Evolutionary conservation across 2,113 vertebrate species (phyloP).

Genomic region (Hippolais icterina): DNA sequence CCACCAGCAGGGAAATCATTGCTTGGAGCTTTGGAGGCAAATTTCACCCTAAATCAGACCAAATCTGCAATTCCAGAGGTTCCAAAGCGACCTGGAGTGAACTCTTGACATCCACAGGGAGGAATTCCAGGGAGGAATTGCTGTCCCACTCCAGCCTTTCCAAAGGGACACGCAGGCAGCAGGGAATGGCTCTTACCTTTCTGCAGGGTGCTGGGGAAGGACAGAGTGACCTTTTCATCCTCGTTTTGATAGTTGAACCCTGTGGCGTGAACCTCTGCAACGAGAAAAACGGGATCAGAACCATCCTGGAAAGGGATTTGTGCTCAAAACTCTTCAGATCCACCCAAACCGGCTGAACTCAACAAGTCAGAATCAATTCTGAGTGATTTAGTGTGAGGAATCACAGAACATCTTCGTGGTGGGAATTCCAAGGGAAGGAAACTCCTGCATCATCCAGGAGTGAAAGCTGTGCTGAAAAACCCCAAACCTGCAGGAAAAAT

Average conservation of each 20-base stretch:
- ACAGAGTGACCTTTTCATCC: conserved; percentile 98
- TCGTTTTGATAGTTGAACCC: conserved; percentile 99
- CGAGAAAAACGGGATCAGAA: neutral
- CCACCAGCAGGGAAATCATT: neutral
- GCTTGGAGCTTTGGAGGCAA: neutral
- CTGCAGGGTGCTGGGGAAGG: conserved; percentile 91
- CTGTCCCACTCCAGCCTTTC: neutral
- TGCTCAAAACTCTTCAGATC: neutral
- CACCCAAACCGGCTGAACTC: neutral
- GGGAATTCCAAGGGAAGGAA: neutral
- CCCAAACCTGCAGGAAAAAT: neutral
- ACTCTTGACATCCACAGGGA: too few relatives aligned
- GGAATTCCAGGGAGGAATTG: neutral
- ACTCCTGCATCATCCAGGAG: neutral
- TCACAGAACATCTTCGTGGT: fast-evolving
- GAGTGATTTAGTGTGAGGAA: neutral
- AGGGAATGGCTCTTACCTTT: conserved; percentile 78
- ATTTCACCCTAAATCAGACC: neutral
- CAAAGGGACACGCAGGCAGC: too few relatives aligned
- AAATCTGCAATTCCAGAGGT: neutral
- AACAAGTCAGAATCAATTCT: too few relatives aligned
- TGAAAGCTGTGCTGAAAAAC: neutral
- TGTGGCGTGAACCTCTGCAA: conserved; percentile 93
- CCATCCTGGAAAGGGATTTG: neutral
- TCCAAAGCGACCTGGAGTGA: neutral